These are phyloP conservation scores for Oscheius myriophilus DNA, from an alignment of 2,888 invertebrate genomes.

Conservation along the genomic window DNA sequence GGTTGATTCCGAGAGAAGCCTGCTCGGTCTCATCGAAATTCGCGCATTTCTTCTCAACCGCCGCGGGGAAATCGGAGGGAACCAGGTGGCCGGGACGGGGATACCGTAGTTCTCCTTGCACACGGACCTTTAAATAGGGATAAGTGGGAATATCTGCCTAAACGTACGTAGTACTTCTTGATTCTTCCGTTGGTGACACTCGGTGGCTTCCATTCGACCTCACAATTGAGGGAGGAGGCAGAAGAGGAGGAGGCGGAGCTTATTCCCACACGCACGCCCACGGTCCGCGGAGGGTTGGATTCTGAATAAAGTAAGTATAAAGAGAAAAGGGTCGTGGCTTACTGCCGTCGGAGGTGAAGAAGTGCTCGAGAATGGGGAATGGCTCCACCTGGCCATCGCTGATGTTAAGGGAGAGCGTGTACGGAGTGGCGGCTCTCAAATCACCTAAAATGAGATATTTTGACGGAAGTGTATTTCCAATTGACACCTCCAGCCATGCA, in stretches of 20 bases:
- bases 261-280: slow-evolving; percentile 60
- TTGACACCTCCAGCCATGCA: no score
- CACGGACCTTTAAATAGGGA: slow-evolving; percentile 43
- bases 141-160: background rate
- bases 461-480: background rate
- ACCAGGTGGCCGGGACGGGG: slow-evolving; percentile 38
- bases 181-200: slow-evolving; percentile 61
- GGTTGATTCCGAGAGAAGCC: slow-evolving; percentile 48
- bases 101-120: slow-evolving; percentile 57
- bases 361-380: slow-evolving; percentile 62
- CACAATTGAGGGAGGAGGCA: slow-evolving; percentile 56
- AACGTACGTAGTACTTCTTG: slow-evolving; percentile 56
- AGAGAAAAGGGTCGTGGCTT: slow-evolving; percentile 20
- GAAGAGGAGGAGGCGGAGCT: slow-evolving; percentile 36
- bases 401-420: slow-evolving; percentile 64
- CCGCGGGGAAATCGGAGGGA: slow-evolving; percentile 55
- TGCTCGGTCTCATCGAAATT: slow-evolving; percentile 58
- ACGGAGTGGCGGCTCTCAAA: slow-evolving; percentile 59
- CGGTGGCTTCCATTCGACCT: slow-evolving; percentile 68
- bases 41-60: slow-evolving; percentile 56
- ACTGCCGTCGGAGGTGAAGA: slow-evolving; percentile 63
- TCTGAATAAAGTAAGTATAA: slow-evolving; percentile 41
- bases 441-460: slow-evolving; percentile 22
- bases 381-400: slow-evolving; percentile 63
- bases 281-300: slow-evolving; percentile 60